Conservation (phyloP, 2,888 invertebrate species). For the Xanthorhoe spadicearia region DNA sequence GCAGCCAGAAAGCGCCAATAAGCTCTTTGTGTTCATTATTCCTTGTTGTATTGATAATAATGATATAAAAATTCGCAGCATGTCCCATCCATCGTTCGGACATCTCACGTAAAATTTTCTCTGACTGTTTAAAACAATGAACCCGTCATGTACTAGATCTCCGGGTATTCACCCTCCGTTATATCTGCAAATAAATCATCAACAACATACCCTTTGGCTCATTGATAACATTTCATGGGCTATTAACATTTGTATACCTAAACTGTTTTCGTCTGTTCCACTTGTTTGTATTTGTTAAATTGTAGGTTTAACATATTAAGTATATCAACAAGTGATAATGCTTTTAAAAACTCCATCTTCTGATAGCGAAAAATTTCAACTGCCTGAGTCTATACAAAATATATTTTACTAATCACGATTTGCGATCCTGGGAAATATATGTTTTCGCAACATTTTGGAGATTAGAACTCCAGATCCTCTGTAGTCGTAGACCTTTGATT, state of each 20-base stretch:
- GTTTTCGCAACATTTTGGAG: slow-evolving; percentile 57
- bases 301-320: background rate
- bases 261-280: slow-evolving; percentile 8
- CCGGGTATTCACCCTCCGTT: slow-evolving; percentile 37
- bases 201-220: slow-evolving; percentile 5
- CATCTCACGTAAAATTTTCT: slow-evolving; percentile 77
- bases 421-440: slow-evolving; percentile 58
- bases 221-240: slow-evolving; percentile 21
- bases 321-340: slow-evolving; percentile 56
- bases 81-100: slow-evolving; percentile 61
- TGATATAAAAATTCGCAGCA: slow-evolving; percentile 77
- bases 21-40: slow-evolving; percentile 74
- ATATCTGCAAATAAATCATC: slow-evolving; percentile 25
- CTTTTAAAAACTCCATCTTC: slow-evolving; percentile 57
- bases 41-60: slow-evolving; percentile 64
- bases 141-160: slow-evolving; percentile 53
- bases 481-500: slow-evolving; percentile 20
- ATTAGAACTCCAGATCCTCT: slow-evolving; percentile 2
- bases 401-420: slow-evolving; percentile 63
- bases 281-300: slow-evolving; percentile 7
- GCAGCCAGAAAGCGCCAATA: slow-evolving; percentile 70
- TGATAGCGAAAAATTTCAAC: slow-evolving; percentile 49
- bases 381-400: slow-evolving; percentile 46
- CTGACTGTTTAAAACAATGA: slow-evolving; percentile 71
- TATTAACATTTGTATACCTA: slow-evolving; percentile 23